Evolutionary conservation across 2,113 vertebrate genomes (phyloP), one percentile per base, ranked within the genome.

Genomic region (Tautogolabrus adspersus): DNA sequence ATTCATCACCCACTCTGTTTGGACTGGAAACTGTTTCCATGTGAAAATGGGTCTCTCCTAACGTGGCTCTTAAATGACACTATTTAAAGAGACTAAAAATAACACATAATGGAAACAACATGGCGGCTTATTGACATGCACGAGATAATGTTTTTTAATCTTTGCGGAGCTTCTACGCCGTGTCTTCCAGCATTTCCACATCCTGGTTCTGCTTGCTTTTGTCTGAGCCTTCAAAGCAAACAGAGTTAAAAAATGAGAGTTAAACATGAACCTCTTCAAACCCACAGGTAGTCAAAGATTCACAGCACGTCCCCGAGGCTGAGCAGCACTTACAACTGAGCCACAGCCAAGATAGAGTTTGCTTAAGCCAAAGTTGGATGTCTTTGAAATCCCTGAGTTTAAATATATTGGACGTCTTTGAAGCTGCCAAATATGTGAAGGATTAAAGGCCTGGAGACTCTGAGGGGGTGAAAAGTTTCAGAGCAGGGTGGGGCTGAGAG

Each of bases 21-120:
- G 75, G 87, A 91, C 88, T 90, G 71, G 70, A 89, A 93, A 94
- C 77, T 8, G 74, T 87, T 95, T 93, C 93, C 92, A 94, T 92
- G 90, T 94, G 92, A 88, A 87, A n/a, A 30, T n/a, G 67, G 71
- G 77, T 74, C 79, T 87, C 87, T 77, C 18, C 66, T 74, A 86
- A 89, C 72, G 66, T 66, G 62, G 46, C 64, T 84, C 76, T 75
- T 72, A 85, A 87, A 92, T 75, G 55, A 88, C 75, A 76, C 78
- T 59, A 75, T 86, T 89, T 84, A 85, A 75, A 79, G 49, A 61
- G 56, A 86, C 84, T 83, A 92, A 90, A 91, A 92, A 89, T 88
- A 92, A 87, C 75, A 88, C 83, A 22, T 79, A 90, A 93, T 90
- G 60, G 74, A 88, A 89, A 76, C 86, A 91, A 83, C 73, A 76